These are phyloP conservation scores for Crossocerus cetratus DNA, from an alignment of 2,888 invertebrate species.

Conservation along the genomic window DNA sequence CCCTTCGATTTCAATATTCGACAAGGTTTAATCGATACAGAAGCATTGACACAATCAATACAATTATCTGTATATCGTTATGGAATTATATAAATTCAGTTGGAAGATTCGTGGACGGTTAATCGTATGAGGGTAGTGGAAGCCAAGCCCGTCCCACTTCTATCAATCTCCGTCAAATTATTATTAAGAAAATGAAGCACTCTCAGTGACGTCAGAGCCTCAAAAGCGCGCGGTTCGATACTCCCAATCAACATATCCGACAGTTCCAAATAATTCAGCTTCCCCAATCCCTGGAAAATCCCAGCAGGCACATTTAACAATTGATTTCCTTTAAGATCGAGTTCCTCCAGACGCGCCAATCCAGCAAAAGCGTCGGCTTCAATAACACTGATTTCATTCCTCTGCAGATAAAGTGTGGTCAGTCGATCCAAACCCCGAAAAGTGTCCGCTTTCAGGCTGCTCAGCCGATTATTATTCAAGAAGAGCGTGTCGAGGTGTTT, in stretches of 20 bases:
- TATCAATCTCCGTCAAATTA: conserved; percentile 25
- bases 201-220: conserved; percentile 3
- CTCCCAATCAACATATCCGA: conserved; percentile 30
- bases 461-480: conserved; percentile 74
- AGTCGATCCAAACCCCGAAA: conserved; percentile 73
- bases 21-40: too few relatives aligned
- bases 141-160: conserved; percentile 10
- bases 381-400: conserved; percentile 72
- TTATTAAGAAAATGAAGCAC: conserved; percentile 23
- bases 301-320: conserved; percentile 61
- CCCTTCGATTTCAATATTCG: too few relatives aligned
- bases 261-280: conserved; percentile 31
- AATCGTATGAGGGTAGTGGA: too few relatives aligned
- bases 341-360: conserved; percentile 68
- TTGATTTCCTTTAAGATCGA: conserved; percentile 73
- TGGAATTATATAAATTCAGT: too few relatives aligned
- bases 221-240: conserved; percentile 18
- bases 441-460: conserved; percentile 69
- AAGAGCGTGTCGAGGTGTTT: conserved; percentile 70
- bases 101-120: too few relatives aligned
- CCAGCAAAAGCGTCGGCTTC: conserved; percentile 75
- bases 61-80: too few relatives aligned
- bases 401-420: conserved; percentile 72
- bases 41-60: too few relatives aligned
- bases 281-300: conserved; percentile 36